Base-by-base conservation (phyloP, 2,113 vertebrate species). In the Macquaria australasica region DNA sequence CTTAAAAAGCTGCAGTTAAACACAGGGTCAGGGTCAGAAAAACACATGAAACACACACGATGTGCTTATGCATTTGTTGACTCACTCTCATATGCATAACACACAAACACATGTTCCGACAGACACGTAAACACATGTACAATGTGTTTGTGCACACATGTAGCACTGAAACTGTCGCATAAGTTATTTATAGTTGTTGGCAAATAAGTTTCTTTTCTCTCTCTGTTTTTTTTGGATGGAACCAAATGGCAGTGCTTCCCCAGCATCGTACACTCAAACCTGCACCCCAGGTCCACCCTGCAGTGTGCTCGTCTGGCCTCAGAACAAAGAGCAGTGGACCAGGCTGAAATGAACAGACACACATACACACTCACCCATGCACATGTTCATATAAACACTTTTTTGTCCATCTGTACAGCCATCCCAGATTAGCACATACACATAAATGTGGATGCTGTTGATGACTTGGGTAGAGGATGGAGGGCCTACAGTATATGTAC, bases 1-100 rank as follows among this genome's bases (percentile, higher is more conserved):
- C 75, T 48, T 77, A n/a, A 66, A 71, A 81, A 48, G 53, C 62
- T 79, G 62, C 67, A 69, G 62, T 82, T 86, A 79, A 87, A 84
- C 82, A 87, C 77, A 78, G 78, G 68, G 73, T 89, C 60, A 39
- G 31, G 55, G 58, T 56, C 10, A 85, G 48, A 73, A 77, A 43
- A 79, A 76, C 50, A 84, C 83, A 80, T 55, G 63, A 83, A 79
- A 83, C 51, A 63, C 73, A 45, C 41, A 45, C 43, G 7, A 79
- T 80, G 51, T 69, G 79, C 73, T 51, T 15, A 43, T 77, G 63
- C 50, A 79, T 87, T 83, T 77, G 64, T 63, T 78, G 63, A 85
- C 71, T 82, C 63, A 71, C 56, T 79, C 31, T 39, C 25, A 73
- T 55, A 31, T 78, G 41, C 37, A 34, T 14, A 53, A 69, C 72